Conservation (phyloP, 1,140 invertebrate genomes). For the Pantala flavescens region DNA sequence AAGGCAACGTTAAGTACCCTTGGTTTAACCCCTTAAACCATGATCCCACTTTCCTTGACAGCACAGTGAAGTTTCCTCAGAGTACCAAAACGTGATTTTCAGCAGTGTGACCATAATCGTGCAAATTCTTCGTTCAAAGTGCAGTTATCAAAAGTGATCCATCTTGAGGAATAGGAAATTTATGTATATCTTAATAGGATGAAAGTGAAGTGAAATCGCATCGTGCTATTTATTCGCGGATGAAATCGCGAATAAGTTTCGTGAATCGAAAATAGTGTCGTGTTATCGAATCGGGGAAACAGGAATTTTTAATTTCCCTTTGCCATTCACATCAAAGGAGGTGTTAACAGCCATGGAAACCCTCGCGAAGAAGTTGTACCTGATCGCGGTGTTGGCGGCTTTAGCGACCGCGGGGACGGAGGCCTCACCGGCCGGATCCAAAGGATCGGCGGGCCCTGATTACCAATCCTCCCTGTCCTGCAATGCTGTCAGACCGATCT, state of each 20-base stretch:
- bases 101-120: no score
- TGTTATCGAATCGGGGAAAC: no score
- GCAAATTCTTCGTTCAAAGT: no score
- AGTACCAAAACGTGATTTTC: no score
- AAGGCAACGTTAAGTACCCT: no score
- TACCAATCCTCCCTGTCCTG: not conserved
- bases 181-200: not conserved
- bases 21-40: no score
- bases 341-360: not conserved
- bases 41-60: no score
- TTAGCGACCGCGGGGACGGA: not conserved
- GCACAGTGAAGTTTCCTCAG: no score
- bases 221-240: not conserved
- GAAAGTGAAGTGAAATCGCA: not conserved
- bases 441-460: not conserved
- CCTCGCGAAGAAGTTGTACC: not conserved
- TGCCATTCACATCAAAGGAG: not conserved
- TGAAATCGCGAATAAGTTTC: not conserved
- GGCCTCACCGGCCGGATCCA: not conserved
- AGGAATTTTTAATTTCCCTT: not conserved
- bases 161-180: not conserved
- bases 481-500: constrained; percentile 10
- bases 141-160: not conserved
- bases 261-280: not conserved
- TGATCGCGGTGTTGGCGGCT: not conserved